Evolutionary conservation across 2,797 vertebrate genomes (phyloP), one percentile per base, ranked within the genome.

Genomic region (Monodelphis domestica): DNA sequence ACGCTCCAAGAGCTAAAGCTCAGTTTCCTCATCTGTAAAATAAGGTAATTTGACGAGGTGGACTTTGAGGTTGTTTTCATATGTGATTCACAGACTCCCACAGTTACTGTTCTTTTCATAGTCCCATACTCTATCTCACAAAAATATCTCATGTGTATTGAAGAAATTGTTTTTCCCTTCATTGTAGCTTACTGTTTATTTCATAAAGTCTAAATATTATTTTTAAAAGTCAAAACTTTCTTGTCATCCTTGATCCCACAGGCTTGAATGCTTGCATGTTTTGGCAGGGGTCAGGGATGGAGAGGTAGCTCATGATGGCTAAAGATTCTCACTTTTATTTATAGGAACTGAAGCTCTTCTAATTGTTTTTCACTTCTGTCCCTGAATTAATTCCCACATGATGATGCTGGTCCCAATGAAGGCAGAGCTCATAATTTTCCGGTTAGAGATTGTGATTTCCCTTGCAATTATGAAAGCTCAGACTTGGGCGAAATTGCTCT

Each of bases 311-410:
- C 93, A 94, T 95, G 90, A 93, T 89, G 91, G 91, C 96, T 95
- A 96, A 57, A 96, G 96, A 94, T 89, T 96, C 92, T 95, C 94
- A 97, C 89, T 92, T 95, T 97, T 97, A 97, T 97, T 97, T 97
- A 97, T 87, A 96, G 91, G 94, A 97, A 95, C 95, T 95, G 95
- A 97, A 97, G 94, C 56, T 92, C 91, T 95, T 95, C 94, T 97
- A 97, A 97, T 97, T 97, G 90, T 95, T 91, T 90, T 97, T 89
- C 88, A 24, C 84, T 88, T 88, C 87, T 93, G 59, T 92, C 95
- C 89, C 94, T 95, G 90, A 96, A 97, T 95, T 96, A 97, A 94
- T 91, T 89, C 95, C 90, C 45, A 38, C 2, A 30, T 88, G 5
- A 93, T 89, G 90, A 92, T 91, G 92, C 88, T 51, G 78, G 92